phyloP scores from a whole-genome alignment of 2,888 invertebrate genomes.

The Podabrus alpinus region DNA sequence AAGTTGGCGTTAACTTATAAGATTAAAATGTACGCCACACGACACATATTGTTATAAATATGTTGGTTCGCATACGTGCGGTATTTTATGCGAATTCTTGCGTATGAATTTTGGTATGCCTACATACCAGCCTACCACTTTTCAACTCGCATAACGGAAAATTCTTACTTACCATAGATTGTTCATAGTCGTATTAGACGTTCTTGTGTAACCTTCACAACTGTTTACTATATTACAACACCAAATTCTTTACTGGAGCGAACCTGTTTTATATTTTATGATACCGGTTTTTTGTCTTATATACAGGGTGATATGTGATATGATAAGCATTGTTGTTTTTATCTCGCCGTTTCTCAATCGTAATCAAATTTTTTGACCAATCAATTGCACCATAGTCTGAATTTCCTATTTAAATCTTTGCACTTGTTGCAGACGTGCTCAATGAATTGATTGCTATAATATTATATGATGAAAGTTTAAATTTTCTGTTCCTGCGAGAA shows the following conservation, averaged over 20 bases:
- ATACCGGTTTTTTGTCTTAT: slow-evolving; percentile 10
- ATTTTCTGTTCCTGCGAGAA: too few species aligned
- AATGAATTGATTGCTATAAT: not conserved
- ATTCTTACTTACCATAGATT: slow-evolving; percentile 7
- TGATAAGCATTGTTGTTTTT: slow-evolving; percentile 4
- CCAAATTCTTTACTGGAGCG: slow-evolving; percentile 25
- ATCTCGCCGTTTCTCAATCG: not conserved
- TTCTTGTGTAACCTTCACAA: slow-evolving; percentile 24
- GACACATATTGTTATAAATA: slow-evolving; percentile 9
- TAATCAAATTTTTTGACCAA: not conserved
- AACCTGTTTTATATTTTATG: slow-evolving; percentile 20
- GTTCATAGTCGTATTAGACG: slow-evolving; percentile 20
- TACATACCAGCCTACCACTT: slow-evolving; percentile 13
- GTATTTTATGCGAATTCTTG: slow-evolving; percentile 23
- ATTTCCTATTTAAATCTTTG: not conserved
- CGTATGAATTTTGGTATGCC: slow-evolving; percentile 22
- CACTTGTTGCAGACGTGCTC: not conserved
- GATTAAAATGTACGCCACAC: slow-evolving; percentile 2
- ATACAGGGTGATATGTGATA: not conserved
- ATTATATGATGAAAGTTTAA: too few species aligned
- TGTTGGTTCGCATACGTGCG: slow-evolving; percentile 11
- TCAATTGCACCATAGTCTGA: not conserved
- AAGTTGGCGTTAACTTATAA: not conserved
- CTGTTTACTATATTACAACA: slow-evolving; percentile 26
- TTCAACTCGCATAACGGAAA: slow-evolving; percentile 24